Evolutionary conservation across 2,113 vertebrate species (phyloP).

Genomic region (Leucoraja erinaceus): DNA sequence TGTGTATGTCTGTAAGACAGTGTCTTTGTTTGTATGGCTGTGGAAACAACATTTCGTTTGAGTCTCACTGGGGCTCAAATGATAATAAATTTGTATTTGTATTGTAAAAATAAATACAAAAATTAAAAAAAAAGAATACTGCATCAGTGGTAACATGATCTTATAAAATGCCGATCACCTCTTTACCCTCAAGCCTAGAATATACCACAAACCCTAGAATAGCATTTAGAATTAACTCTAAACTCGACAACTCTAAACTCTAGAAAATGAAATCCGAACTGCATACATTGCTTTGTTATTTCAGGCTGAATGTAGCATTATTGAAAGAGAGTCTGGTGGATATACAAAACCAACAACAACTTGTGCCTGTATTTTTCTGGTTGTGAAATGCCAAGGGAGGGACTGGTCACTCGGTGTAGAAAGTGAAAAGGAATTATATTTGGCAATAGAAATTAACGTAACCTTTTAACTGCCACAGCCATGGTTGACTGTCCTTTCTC

Average conservation of each 20-base stretch:
- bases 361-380: constrained; percentile 64
- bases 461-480: constrained; percentile 71
- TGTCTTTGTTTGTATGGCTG: no score
- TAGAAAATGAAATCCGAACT: not conserved
- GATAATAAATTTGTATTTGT: no score
- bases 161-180: not conserved
- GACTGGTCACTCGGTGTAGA: constrained; percentile 46
- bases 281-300: not conserved
- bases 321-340: not conserved
- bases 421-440: constrained; percentile 67
- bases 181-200: not conserved
- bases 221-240: no score
- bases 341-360: constrained; percentile 54
- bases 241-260: not conserved
- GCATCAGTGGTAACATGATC: not conserved
- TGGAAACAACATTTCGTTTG: no score
- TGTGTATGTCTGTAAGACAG: no score
- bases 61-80: no score
- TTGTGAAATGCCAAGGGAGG: constrained; percentile 61
- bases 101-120: no score
- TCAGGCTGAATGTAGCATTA: not conserved
- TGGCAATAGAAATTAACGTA: constrained; percentile 78
- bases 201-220: no score
- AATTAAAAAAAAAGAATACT: no score
- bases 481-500: constrained; percentile 76